A percentile compares a stretch with the other conserved stretches of the same genome.
Conservation (phyloP, 2,113 vertebrate genomes). For the Struthidea cinerea region DNA sequence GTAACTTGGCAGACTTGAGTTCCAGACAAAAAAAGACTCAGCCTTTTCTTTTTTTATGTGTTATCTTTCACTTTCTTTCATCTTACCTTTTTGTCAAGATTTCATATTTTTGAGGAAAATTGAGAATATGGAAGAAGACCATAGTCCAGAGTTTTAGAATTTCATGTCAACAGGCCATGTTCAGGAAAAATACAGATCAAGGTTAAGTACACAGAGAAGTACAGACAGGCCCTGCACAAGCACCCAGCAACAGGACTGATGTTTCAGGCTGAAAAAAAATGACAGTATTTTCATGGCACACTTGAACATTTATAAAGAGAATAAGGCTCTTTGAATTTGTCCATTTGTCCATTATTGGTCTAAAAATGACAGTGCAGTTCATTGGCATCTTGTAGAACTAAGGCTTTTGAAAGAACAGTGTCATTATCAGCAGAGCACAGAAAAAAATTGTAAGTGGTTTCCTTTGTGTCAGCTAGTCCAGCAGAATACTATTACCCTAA, state of each 20-base stretch:
- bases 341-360: background rate
- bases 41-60: background rate
- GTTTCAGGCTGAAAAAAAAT: slow-evolving; percentile 7
- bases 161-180: background rate
- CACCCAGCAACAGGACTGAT: background rate
- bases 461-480: background rate
- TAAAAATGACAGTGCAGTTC: background rate
- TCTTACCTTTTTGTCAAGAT: background rate
- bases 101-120: background rate
- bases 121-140: background rate
- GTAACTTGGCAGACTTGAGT: background rate
- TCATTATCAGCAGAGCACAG: background rate
- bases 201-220: background rate
- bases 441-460: background rate
- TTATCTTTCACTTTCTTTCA: background rate
- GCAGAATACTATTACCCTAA: background rate
- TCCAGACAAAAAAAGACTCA: background rate
- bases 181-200: background rate
- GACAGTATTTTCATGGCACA: background rate
- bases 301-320: slow-evolving; percentile 4
- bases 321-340: background rate
- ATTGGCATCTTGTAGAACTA: background rate
- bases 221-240: background rate
- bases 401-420: background rate
- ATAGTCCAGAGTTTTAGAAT: background rate